These are phyloP conservation scores for Polydrusus tereticollis DNA, from an alignment of 2,888 invertebrate species.

Conservation along the genomic window DNA sequence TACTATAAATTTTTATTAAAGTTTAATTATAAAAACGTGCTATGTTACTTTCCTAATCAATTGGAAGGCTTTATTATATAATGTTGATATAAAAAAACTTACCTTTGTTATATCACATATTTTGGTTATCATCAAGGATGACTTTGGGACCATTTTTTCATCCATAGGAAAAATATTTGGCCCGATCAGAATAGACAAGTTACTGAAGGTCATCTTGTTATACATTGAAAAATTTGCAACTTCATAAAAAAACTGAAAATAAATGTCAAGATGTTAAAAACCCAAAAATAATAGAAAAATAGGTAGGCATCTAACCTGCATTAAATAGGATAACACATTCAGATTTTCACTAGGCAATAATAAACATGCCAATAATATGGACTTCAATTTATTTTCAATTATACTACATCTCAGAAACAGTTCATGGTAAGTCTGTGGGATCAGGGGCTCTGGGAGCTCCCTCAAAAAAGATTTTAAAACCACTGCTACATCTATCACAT, in stretches of 20 bases:
- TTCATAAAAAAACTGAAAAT: conserved; percentile 75
- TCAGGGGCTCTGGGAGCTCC: conserved; percentile 86
- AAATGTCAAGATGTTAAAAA: neutral
- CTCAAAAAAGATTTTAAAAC: conserved; percentile 88
- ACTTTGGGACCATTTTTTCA: conserved; percentile 69
- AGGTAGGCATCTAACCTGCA: conserved; percentile 74
- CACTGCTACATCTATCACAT: conserved; percentile 88
- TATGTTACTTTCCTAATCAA: no score
- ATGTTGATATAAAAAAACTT: conserved; percentile 21
- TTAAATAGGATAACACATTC: conserved; percentile 83
- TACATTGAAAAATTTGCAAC: conserved; percentile 77
- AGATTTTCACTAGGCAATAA: conserved; percentile 83
- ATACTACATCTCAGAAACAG: conserved; percentile 78
- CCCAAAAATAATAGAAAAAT: neutral
- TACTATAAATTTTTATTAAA: no score
- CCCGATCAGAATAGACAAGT: conserved; percentile 87
- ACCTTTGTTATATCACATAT: conserved; percentile 58
- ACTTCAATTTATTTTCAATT: conserved; percentile 72
- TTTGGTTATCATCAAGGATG: conserved; percentile 65
- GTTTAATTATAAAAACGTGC: no score
- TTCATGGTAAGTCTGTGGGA: conserved; percentile 82
- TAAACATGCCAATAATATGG: conserved; percentile 77
- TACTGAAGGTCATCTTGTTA: conserved; percentile 88
- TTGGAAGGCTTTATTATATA: no score
- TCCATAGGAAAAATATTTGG: conserved; percentile 89